These are phyloP conservation scores for Eurosta solidaginis DNA, from an alignment of 1,140 invertebrate species.

Conservation along the genomic window DNA sequence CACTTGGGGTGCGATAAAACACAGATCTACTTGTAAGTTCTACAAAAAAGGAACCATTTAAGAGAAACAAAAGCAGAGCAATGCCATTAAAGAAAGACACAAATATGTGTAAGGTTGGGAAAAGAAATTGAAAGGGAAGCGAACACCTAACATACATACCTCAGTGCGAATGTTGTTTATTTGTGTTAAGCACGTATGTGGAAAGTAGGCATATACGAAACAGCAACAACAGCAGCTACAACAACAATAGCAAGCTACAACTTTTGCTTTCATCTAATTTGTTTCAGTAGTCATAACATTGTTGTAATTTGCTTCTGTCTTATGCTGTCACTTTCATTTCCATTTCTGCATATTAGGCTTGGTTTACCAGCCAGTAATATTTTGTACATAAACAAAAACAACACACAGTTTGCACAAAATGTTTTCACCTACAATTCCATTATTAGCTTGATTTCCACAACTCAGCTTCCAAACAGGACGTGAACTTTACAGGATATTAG, in stretches of 20 bases:
- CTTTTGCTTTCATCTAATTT: neutral
- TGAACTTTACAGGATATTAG: conserved; percentile 7
- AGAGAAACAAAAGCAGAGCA: neutral
- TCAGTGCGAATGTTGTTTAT: conserved; percentile 1
- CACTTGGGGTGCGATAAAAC: neutral
- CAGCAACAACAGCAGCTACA: neutral
- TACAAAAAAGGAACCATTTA: neutral
- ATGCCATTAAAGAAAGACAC: no score
- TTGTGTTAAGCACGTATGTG: neutral
- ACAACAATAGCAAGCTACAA: neutral
- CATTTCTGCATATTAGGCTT: neutral
- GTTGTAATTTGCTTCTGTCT: neutral
- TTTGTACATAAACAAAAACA: neutral
- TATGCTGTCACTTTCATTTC: neutral
- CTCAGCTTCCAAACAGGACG: neutral
- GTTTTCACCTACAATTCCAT: neutral
- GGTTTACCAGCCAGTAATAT: neutral
- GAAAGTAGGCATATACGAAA: no score
- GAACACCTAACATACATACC: neutral
- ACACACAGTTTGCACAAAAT: neutral
- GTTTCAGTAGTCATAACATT: no score
- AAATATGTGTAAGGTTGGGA: no score
- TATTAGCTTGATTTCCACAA: neutral
- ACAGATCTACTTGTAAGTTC: neutral
- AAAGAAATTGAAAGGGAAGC: neutral